Percentiles rank a stretch among this genome's conserved stretches.
Conservation (phyloP, 2,888 invertebrate genomes). For the Epicampocera succincta region DNA sequence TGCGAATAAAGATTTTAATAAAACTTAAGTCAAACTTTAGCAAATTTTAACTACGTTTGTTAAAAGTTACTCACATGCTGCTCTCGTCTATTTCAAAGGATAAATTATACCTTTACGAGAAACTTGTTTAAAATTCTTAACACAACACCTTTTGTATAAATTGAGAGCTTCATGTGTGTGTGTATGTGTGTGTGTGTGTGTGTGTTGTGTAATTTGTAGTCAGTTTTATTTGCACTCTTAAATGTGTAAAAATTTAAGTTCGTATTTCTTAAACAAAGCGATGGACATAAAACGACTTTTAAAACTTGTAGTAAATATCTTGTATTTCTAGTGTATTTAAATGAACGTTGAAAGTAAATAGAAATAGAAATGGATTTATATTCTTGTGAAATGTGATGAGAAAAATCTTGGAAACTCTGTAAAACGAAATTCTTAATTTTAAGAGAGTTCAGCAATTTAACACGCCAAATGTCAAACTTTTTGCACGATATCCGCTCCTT, state of each 20-base stretch:
- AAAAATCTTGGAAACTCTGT: no score
- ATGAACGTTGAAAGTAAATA: no score
- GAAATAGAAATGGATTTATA: no score
- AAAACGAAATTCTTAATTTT: no score
- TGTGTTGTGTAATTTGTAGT: no score
- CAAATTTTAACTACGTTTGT: slow-evolving; percentile 20
- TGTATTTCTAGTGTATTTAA: no score
- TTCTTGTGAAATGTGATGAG: no score
- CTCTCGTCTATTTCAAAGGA: slow-evolving; percentile 1
- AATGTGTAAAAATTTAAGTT: not conserved
- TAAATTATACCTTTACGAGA: slow-evolving; percentile 13
- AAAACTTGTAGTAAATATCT: no score
- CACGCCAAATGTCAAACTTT: not conserved
- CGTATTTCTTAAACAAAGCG: not conserved
- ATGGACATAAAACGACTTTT: not conserved
- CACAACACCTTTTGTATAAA: not conserved
- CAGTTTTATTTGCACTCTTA: not conserved
- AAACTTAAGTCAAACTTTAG: slow-evolving; percentile 16
- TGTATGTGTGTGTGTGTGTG: not conserved
- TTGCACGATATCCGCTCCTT: no score
- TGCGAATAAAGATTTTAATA: not conserved
- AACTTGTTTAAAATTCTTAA: slow-evolving; percentile 12
- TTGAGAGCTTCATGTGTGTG: not conserved
- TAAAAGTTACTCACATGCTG: slow-evolving; percentile 17
- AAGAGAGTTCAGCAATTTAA: no score